These are phyloP conservation scores for Raja brachyura DNA, from an alignment of 2,113 vertebrate genomes.

Conservation along the genomic window DNA sequence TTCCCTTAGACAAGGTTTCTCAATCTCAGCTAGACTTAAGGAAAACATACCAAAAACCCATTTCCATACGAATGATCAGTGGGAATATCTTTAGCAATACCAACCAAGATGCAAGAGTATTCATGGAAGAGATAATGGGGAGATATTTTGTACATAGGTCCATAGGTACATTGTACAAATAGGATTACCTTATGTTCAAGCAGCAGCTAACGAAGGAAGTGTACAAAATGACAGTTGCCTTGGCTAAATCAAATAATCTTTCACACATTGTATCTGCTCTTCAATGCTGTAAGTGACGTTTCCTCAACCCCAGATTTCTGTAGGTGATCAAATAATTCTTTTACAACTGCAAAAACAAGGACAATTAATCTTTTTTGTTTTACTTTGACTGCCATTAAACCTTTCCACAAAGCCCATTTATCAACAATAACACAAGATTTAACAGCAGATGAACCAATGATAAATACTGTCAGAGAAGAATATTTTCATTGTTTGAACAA, in stretches of 20 bases:
- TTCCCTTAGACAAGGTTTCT: background rate
- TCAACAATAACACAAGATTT: background rate
- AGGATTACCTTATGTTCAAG: background rate
- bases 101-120: background rate
- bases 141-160: background rate
- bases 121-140: background rate
- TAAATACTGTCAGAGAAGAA: background rate
- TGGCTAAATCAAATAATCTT: background rate
- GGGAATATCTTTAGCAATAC: background rate
- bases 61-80: background rate
- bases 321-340: slow-evolving; percentile 71
- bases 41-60: background rate
- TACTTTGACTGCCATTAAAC: background rate
- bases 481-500: no score
- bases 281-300: slow-evolving; percentile 56
- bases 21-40: background rate
- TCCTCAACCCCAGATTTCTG: slow-evolving; percentile 58
- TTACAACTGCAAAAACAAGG: slow-evolving; percentile 62
- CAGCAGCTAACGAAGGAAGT: background rate
- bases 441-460: background rate
- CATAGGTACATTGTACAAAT: background rate
- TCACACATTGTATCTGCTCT: slow-evolving; percentile 74
- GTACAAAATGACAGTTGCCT: background rate
- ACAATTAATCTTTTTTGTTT: slow-evolving; percentile 37
- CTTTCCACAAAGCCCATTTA: background rate